These are phyloP conservation scores for Malurus cyaneus DNA, from an alignment of 2,113 vertebrate genomes.

Conservation along the genomic window DNA sequence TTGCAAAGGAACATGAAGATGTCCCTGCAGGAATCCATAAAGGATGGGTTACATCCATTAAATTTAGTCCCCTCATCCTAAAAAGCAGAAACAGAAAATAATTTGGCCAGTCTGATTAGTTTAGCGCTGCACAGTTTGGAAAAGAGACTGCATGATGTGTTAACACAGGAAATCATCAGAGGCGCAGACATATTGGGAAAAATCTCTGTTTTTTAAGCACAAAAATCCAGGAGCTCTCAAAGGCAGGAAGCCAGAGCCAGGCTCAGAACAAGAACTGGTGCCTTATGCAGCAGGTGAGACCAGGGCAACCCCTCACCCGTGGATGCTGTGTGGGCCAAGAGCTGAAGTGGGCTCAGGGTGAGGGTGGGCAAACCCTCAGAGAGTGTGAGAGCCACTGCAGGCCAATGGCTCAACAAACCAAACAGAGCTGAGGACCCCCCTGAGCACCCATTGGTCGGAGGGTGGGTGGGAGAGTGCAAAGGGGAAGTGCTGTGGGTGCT, in stretches of 20 bases:
- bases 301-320: fast-evolving
- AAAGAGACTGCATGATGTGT: not conserved
- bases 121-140: not conserved
- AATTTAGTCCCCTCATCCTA: not conserved
- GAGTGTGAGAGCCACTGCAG: fast-evolving
- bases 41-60: too few relatives aligned
- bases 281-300: not conserved
- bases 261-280: not conserved
- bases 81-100: not conserved
- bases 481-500: not conserved
- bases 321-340: not conserved
- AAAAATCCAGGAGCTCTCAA: not conserved
- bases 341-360: not conserved
- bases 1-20: not conserved
- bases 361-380: not conserved
- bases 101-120: not conserved
- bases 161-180: not conserved
- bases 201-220: not conserved
- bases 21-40: not conserved
- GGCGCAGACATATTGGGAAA: not conserved
- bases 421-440: not conserved
- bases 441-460: not conserved
- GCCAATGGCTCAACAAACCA: not conserved
- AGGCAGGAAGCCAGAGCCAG: not conserved
- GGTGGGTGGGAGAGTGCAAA: not conserved